A percentile compares a stretch with the other conserved stretches of the same genome.
Conservation (phyloP, 2,113 vertebrate species). For the Toxotes jaculatrix region DNA sequence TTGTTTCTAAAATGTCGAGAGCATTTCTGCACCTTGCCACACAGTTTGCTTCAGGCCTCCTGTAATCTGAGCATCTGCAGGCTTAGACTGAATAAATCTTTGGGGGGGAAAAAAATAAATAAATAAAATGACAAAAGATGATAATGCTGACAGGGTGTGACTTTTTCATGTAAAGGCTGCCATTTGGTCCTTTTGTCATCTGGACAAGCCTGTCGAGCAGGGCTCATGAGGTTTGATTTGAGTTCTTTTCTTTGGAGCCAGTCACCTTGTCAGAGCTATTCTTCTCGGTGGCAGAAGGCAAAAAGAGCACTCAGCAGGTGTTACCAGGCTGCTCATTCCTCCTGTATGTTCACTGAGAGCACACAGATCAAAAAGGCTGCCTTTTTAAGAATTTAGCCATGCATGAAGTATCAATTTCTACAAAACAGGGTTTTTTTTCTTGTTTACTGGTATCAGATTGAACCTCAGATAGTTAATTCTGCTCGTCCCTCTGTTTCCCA, state of each 20-base stretch:
- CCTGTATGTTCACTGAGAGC: neutral
- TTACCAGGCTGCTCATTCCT: conserved; percentile 5
- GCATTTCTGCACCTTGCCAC: too few relatives aligned
- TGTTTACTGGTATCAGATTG: neutral
- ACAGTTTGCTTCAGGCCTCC: neutral
- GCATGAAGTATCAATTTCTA: neutral
- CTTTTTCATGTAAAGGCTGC: conserved; percentile 35
- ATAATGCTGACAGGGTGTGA: conserved; percentile 23
- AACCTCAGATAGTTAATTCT: neutral
- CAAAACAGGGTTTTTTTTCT: neutral
- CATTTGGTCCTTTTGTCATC: conserved; percentile 49
- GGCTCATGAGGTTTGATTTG: conserved; percentile 59
- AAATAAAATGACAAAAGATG: conserved; percentile 37
- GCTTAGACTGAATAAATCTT: conserved; percentile 6
- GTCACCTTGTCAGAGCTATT: conserved; percentile 60
- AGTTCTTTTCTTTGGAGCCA: conserved; percentile 47
- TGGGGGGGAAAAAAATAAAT: neutral
- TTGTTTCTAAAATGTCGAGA: neutral
- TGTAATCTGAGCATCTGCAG: conserved; percentile 6
- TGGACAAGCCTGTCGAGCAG: conserved; percentile 27
- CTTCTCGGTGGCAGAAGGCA: conserved; percentile 45
- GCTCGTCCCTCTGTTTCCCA: neutral
- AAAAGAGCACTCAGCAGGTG: conserved; percentile 57
- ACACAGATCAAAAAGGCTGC: neutral
- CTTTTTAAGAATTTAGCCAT: neutral